phyloP scores from a whole-genome alignment of 2,888 invertebrate genomes.

The Timema podura region DNA sequence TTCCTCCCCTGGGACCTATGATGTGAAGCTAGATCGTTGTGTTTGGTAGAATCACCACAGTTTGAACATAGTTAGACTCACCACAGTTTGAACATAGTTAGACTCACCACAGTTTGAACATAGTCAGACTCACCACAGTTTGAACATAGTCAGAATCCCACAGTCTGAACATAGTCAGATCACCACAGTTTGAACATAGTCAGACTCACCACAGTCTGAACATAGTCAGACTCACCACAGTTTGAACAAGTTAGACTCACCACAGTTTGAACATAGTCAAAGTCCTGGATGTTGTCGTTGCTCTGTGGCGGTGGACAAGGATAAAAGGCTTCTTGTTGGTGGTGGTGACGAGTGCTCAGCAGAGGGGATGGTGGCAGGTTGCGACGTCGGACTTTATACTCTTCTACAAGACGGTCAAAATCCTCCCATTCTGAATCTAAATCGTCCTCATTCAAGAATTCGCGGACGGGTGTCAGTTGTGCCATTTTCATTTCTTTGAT shows the following conservation, averaged over 20 bases:
- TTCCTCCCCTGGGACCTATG: no score
- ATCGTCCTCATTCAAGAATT: constrained; percentile 34
- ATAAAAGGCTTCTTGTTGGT: constrained; percentile 49
- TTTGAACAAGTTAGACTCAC: constrained; percentile 39
- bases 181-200: constrained; percentile 47
- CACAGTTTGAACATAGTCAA: constrained; percentile 47
- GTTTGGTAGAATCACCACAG: constrained; percentile 42
- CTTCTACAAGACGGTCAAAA: constrained; percentile 51
- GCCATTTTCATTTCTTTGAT: neutral
- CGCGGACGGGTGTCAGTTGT: constrained; percentile 28
- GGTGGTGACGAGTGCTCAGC: constrained; percentile 19
- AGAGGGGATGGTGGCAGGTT: constrained; percentile 33
- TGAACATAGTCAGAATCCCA: no score
- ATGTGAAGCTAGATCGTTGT: no score
- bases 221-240: no score
- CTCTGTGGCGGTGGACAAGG: constrained; percentile 52
- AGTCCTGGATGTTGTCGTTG: constrained; percentile 42
- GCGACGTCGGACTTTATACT: constrained; percentile 42
- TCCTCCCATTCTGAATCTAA: constrained; percentile 59
- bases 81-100: constrained; percentile 47
- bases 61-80: constrained; percentile 47
- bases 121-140: no score
- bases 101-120: constrained; percentile 46
- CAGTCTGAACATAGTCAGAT: no score
- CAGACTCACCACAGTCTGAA: no score